Evolutionary conservation across 2,797 vertebrate species (phyloP).

Genomic region (Pristis pectinata): DNA sequence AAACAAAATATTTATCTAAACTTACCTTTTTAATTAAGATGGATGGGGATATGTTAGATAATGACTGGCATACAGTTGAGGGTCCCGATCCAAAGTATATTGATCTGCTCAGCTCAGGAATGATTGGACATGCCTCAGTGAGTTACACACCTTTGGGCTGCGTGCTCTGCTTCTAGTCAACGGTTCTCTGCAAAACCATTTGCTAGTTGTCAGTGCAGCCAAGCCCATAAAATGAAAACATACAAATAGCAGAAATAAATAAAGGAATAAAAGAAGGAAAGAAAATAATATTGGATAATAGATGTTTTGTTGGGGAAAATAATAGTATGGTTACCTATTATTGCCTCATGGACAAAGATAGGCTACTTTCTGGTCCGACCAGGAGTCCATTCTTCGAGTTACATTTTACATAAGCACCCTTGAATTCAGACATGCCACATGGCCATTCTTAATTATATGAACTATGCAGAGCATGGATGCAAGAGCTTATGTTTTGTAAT

Average conservation of each 20-base stretch:
- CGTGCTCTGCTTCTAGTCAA: no score
- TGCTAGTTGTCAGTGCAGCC: no score
- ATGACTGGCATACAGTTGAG: no score
- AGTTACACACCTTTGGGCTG: no score
- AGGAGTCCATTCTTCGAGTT: background rate
- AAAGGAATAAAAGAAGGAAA: background rate
- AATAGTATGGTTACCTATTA: background rate
- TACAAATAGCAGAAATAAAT: background rate
- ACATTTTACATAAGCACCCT: background rate
- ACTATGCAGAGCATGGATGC: background rate
- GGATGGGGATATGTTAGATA: no score
- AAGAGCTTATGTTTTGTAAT: background rate
- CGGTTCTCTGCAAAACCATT: no score
- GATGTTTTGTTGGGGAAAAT: background rate
- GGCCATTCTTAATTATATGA: background rate
- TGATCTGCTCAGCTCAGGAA: no score
- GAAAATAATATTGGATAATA: background rate
- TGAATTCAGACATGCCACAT: background rate
- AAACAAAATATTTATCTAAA: no score
- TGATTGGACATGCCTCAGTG: no score
- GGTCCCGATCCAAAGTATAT: no score
- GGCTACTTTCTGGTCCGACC: background rate
- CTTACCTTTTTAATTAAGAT: no score
- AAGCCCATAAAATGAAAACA: no score
- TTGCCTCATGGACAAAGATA: background rate